Conservation (phyloP, 2,888 invertebrate species). For the Venustoraphidia nigricollis region DNA sequence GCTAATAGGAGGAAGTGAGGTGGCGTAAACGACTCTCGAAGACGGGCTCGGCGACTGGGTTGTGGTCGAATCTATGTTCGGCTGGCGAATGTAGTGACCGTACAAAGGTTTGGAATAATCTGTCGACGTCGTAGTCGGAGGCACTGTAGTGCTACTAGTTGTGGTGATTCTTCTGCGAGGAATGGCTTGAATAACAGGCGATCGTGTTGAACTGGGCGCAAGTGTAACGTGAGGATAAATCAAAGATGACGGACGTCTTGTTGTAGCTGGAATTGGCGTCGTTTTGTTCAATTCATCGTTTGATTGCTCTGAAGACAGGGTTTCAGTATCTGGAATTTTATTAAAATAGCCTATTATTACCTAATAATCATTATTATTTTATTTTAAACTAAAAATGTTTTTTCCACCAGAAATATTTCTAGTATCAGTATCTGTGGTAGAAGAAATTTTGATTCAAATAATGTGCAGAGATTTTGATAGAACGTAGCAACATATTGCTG, state of each 20-base stretch:
- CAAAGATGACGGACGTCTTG: slow-evolving; percentile 35
- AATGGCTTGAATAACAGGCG: slow-evolving; percentile 48
- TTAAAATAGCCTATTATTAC: too few species aligned
- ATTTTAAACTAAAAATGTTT: too few species aligned
- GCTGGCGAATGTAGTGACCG: slow-evolving; percentile 18
- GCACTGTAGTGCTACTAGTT: slow-evolving; percentile 20
- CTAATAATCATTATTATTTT: too few species aligned
- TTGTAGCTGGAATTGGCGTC: slow-evolving; percentile 34
- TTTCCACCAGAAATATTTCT: too few species aligned
- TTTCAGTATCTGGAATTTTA: slow-evolving; percentile 20
- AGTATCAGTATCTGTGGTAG: too few species aligned
- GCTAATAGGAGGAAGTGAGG: slow-evolving; percentile 17
- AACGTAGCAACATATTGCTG: too few species aligned
- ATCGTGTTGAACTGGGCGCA: slow-evolving; percentile 37
- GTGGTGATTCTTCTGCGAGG: slow-evolving; percentile 35
- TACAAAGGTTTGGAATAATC: slow-evolving; percentile 19
- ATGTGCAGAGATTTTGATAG: too few species aligned
- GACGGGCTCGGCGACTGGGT: slow-evolving; percentile 13
- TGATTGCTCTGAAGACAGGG: slow-evolving; percentile 24
- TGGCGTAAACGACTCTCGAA: slow-evolving; percentile 22
- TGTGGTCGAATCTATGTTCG: slow-evolving; percentile 15
- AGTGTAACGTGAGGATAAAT: slow-evolving; percentile 28
- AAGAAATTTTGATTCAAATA: too few species aligned
- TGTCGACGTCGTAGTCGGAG: slow-evolving; percentile 24
- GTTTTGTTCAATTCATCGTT: slow-evolving; percentile 14